Percentiles rank a stretch among this genome's conserved stretches.
phyloP scores from a whole-genome alignment of 1,140 invertebrate species.

The Polypedilum pembai region DNA sequence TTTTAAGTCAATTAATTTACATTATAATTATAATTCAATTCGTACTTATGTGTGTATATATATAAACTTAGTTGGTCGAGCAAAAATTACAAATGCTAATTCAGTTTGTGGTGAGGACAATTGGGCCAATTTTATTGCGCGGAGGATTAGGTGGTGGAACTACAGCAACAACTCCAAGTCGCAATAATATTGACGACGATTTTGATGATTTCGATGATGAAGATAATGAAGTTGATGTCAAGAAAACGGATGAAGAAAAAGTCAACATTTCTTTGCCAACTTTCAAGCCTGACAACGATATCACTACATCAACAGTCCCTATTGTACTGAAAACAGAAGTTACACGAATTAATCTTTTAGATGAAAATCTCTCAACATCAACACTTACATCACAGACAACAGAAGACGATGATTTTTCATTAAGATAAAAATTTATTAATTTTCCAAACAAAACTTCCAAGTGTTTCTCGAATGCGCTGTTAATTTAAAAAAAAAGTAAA shows the following conservation, averaged over 20 bases:
- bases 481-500: too few relatives aligned
- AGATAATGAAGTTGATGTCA: conserved; percentile 33
- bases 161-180: not conserved
- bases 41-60: too few relatives aligned
- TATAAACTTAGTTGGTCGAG: conserved; percentile 59
- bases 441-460: too few relatives aligned
- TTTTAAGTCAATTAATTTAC: too few relatives aligned
- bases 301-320: conserved; percentile 47
- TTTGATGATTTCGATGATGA: conserved; percentile 40
- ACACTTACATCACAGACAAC: not conserved
- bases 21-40: too few relatives aligned
- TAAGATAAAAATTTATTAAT: not conserved
- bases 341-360: not conserved
- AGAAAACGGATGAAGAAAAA: conserved; percentile 29
- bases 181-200: conserved; percentile 31
- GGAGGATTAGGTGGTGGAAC: conserved; percentile 45
- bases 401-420: not conserved
- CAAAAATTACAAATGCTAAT: conserved; percentile 64
- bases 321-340: conserved; percentile 33
- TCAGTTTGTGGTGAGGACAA: conserved; percentile 54
- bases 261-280: conserved; percentile 42
- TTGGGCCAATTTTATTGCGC: conserved; percentile 57
- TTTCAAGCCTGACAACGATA: conserved; percentile 43
- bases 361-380: not conserved
- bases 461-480: too few relatives aligned